Conservation (phyloP, 2,888 invertebrate species). For the Xestia rhomboidea region DNA sequence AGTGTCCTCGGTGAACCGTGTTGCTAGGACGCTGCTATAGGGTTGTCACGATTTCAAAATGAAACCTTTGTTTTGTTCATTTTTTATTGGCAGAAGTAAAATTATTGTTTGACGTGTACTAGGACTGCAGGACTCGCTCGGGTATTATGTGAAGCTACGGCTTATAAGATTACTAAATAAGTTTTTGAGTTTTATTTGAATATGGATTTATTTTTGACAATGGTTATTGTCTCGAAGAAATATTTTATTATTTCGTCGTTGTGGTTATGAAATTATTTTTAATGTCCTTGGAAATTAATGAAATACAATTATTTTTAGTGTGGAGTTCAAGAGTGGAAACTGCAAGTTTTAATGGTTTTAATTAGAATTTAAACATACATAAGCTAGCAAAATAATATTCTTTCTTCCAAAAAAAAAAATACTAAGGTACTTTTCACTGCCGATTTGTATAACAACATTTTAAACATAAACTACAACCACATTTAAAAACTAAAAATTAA, state of each 20-base stretch:
- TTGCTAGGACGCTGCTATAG: constrained; percentile 83
- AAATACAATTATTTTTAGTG: background rate
- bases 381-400: background rate
- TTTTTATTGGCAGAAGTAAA: constrained; percentile 66
- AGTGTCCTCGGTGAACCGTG: constrained; percentile 86
- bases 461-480: background rate
- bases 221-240: background rate
- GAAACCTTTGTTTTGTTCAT: constrained; percentile 73
- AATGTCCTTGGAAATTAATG: background rate
- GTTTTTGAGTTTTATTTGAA: constrained; percentile 39
- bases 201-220: constrained; percentile 28
- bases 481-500: background rate
- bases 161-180: constrained; percentile 54
- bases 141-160: constrained; percentile 55
- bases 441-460: background rate
- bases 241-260: background rate
- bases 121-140: constrained; percentile 41
- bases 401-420: background rate
- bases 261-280: background rate
- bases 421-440: background rate
- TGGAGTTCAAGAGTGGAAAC: background rate
- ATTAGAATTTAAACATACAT: background rate
- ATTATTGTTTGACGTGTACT: constrained; percentile 65
- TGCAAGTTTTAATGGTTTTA: background rate
- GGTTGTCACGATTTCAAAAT: constrained; percentile 85